Conservation (phyloP, 2,113 vertebrate species). For the Petrocephalus microphthalmus region DNA sequence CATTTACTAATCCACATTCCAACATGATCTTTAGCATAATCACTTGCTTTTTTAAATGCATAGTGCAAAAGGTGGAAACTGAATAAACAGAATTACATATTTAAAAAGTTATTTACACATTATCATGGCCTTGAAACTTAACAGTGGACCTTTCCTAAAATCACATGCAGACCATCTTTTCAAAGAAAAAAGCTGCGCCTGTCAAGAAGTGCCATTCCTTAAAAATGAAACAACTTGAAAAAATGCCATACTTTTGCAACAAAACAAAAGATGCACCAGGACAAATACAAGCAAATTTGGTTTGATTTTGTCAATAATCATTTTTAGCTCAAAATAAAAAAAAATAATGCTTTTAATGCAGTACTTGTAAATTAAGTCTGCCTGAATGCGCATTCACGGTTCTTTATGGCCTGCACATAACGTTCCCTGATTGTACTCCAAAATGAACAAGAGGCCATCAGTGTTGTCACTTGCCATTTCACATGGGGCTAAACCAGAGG, state of each 20-base stretch:
- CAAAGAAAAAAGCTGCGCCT: background rate
- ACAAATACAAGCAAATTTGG: background rate
- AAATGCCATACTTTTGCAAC: background rate
- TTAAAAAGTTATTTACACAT: background rate
- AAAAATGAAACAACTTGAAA: background rate
- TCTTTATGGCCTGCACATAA: background rate
- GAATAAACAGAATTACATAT: background rate
- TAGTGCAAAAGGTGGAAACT: too few relatives aligned
- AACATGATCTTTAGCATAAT: background rate
- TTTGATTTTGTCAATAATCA: constrained; percentile 2
- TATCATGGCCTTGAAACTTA: background rate
- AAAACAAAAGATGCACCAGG: background rate
- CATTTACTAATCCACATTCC: background rate
- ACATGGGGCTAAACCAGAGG: background rate
- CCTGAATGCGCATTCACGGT: background rate
- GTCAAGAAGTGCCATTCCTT: background rate
- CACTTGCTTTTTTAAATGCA: too few relatives aligned
- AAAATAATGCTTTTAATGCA: background rate
- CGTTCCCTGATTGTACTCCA: background rate
- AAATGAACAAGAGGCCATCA: background rate
- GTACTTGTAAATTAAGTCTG: background rate
- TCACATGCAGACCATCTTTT: background rate
- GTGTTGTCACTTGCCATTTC: background rate
- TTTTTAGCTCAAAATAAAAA: background rate
- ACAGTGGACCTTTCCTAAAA: background rate